These are phyloP conservation scores for Hypanus sabinus DNA, from an alignment of 2,113 vertebrate genomes.

Conservation along the genomic window DNA sequence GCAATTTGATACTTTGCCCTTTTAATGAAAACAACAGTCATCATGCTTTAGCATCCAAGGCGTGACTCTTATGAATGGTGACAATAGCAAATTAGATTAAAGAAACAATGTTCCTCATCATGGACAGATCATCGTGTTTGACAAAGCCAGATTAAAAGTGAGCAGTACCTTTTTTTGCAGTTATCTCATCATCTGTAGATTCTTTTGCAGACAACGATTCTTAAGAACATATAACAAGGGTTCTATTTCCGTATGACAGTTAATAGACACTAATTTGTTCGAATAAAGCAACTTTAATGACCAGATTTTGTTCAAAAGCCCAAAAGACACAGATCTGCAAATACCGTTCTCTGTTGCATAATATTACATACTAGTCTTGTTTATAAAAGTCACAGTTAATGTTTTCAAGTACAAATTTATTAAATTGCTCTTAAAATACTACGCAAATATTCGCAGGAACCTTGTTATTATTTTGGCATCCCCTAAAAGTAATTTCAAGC, in stretches of 20 bases:
- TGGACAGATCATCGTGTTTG: background rate
- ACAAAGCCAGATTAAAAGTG: background rate
- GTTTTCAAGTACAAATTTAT: background rate
- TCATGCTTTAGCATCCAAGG: background rate
- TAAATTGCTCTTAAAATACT: background rate
- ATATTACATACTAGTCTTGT: background rate
- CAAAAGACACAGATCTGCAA: background rate
- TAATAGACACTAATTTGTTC: background rate
- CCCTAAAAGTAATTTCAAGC: background rate
- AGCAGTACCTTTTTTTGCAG: background rate
- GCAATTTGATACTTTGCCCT: background rate
- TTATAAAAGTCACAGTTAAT: background rate
- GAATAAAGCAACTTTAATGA: background rate
- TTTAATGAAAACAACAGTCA: background rate
- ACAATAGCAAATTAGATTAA: background rate
- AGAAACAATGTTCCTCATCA: background rate
- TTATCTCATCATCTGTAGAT: background rate
- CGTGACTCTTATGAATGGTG: background rate
- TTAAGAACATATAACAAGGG: background rate
- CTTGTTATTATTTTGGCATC: background rate
- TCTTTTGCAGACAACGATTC: background rate
- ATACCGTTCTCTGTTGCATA: background rate
- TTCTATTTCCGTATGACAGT: background rate
- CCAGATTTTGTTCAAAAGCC: background rate
- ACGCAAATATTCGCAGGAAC: background rate